Evolutionary conservation across 2,888 invertebrate genomes (phyloP).

Genomic region (Tridacna gigas): DNA sequence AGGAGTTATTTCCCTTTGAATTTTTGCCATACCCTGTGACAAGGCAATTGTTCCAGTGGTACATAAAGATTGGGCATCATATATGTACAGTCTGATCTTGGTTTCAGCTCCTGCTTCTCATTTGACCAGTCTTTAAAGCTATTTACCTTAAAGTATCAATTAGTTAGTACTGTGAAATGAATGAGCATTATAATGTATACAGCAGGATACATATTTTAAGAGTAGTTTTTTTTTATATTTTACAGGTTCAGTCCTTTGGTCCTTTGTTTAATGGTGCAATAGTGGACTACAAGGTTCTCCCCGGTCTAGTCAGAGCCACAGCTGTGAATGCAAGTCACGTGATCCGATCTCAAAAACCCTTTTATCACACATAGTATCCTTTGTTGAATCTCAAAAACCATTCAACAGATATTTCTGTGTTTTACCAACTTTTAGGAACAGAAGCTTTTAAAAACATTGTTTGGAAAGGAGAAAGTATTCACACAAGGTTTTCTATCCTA

Average conservation of each 20-base stretch:
- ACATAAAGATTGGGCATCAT: no score
- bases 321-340: conserved; percentile 96
- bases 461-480: no score
- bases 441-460: not conserved
- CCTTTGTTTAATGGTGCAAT: conserved; percentile 97
- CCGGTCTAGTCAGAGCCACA: conserved; percentile 94
- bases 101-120: no score
- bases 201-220: not conserved
- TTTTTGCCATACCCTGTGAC: no score
- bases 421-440: not conserved
- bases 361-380: conserved; percentile 94
- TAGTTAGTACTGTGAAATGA: no score
- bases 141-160: no score
- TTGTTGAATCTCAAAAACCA: conserved; percentile 25
- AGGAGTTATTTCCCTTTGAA: no score
- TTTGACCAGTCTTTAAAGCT: no score
- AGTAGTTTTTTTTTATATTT: conserved; percentile 17
- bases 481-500: no score
- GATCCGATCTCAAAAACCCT: conserved; percentile 94
- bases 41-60: no score
- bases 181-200: no score
- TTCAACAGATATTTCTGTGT: not conserved
- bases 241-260: conserved; percentile 89
- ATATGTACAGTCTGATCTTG: no score
- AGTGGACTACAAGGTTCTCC: conserved; percentile 90